phyloP scores from a whole-genome alignment of 2,888 invertebrate genomes.

The Odontomyia ornata region DNA sequence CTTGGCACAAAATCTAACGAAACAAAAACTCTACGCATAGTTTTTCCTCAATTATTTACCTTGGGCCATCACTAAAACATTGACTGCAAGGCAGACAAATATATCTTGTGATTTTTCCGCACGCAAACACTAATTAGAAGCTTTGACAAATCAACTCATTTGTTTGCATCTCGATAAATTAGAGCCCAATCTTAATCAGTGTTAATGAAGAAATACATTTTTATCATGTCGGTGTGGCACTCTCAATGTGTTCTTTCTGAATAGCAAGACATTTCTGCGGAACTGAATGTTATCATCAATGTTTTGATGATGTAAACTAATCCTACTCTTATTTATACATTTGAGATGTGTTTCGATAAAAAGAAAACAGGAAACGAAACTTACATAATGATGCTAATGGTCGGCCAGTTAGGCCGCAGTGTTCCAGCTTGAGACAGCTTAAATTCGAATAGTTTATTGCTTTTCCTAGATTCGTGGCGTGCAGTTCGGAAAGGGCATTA shows the following conservation, averaged over 20 bases:
- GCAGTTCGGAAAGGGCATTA: slow-evolving; percentile 60
- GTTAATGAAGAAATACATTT: background rate
- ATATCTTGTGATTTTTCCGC: background rate
- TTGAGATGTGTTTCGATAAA: too few relatives aligned
- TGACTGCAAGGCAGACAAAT: background rate
- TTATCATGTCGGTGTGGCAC: background rate
- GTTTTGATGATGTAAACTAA: background rate
- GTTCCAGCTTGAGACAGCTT: slow-evolving; percentile 80
- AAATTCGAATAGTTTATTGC: slow-evolving; percentile 77
- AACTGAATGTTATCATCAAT: background rate
- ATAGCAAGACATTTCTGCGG: background rate
- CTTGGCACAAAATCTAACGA: background rate
- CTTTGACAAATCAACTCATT: background rate
- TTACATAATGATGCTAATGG: slow-evolving; percentile 79
- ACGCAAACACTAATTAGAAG: background rate
- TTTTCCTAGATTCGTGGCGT: slow-evolving; percentile 75
- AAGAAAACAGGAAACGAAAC: slow-evolving; percentile 51
- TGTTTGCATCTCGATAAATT: background rate
- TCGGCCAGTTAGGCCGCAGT: slow-evolving; percentile 77
- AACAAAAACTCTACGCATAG: background rate
- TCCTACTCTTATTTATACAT: background rate
- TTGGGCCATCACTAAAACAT: slow-evolving; percentile 1
- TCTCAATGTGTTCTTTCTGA: background rate
- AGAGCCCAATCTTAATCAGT: background rate
- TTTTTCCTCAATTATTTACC: background rate